Evolutionary conservation across 2,113 vertebrate genomes (phyloP), one percentile per base, ranked within the genome.

Genomic region (Saguinus imperator): DNA sequence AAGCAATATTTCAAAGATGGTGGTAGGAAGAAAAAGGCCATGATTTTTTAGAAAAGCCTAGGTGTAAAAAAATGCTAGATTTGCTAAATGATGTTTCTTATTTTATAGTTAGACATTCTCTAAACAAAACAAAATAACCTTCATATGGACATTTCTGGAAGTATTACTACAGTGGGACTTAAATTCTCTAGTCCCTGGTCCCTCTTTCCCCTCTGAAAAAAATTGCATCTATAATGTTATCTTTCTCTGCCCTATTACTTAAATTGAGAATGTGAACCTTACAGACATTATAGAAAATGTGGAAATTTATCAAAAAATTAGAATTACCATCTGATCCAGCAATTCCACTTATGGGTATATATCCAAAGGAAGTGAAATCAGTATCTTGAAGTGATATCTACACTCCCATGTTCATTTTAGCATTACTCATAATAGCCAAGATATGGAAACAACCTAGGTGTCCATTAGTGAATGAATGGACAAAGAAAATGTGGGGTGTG

Each of bases 41-140:
- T 66, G 6, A 61, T 87, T 40, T 83, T 82, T 79, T 73, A 66
- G 50, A n/a, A 77, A 94, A 82, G 18, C 8, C 29, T n/a, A 35
- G 7, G 12, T 84, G 20, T 73, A 90, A 79, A 48, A 25, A 68
- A 85, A 68, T 91, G 37, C 18, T 85, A 48, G 23, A 79, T 93
- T 89, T 90, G 17, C 43, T 83, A 70, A 79, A 1, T 68, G n/a
- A 77, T 55, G 13, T 76, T 76, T 87, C 72, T 35, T 37, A 83
- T 82, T 81, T 83, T 83, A 77, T 5, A 84, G 25, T 84, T 73
- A 85, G 6, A 81, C 79, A 92, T 58, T 79, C 18, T 72, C 29
- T 76, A 76, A 77, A 80, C 66, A 75, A 92, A 88, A 80, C 16
- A 91, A 95, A 94, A 61, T 93, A 83, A 72, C 18, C 12, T 91